These are phyloP conservation scores for Progne subis DNA, from an alignment of 2,113 vertebrate species.

Conservation along the genomic window DNA sequence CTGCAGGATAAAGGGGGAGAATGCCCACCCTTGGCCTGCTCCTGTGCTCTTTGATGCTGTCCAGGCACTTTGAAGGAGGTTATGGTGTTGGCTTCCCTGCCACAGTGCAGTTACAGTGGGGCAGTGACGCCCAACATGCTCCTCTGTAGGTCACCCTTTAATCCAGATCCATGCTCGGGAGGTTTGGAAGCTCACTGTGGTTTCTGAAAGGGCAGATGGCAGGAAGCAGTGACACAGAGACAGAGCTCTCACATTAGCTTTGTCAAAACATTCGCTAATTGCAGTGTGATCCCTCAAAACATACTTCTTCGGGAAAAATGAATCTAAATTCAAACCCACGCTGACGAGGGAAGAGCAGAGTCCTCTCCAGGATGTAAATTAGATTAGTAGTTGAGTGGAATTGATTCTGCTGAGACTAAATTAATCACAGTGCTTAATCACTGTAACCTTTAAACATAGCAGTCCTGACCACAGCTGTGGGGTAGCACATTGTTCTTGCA, in stretches of 20 bases:
- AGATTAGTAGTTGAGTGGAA: conserved; percentile 85
- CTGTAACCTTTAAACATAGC: conserved; percentile 76
- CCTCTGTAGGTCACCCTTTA: background rate
- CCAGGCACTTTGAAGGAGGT: background rate
- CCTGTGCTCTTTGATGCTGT: background rate
- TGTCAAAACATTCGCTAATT: conserved; percentile 43
- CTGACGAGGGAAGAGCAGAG: conserved; percentile 41
- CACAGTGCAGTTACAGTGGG: accelerated
- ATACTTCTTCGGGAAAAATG: background rate
- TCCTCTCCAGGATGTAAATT: conserved; percentile 72
- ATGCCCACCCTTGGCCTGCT: background rate
- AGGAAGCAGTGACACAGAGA: conserved; percentile 21
- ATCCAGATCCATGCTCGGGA: background rate
- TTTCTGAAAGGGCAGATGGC: background rate
- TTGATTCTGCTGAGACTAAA: conserved; percentile 90
- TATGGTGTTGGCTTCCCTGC: background rate
- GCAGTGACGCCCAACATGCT: accelerated
- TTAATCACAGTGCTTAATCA: conserved; percentile 90
- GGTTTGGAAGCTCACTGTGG: background rate
- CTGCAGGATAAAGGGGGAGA: background rate
- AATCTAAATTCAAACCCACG: conserved; percentile 29
- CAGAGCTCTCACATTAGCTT: conserved; percentile 49
- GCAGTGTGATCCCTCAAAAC: background rate
- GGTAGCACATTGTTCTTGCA: conserved; percentile 6
- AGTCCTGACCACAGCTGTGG: conserved; percentile 65